phyloP scores from a whole-genome alignment of 2,113 vertebrate species.

The Elgaria multicarinata region DNA sequence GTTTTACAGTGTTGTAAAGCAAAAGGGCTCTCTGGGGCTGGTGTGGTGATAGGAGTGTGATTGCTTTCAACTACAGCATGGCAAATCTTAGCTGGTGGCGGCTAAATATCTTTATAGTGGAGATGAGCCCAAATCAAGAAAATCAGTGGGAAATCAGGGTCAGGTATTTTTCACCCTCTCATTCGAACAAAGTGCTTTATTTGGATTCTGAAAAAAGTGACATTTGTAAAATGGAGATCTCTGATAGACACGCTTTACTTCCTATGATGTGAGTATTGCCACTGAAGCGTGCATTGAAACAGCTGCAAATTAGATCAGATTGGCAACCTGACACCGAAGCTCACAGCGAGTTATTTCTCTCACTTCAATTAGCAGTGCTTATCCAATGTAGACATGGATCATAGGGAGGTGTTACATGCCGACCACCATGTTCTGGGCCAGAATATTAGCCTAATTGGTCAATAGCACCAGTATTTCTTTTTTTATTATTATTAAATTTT shows the following conservation, averaged over 20 bases:
- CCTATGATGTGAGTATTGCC: not conserved
- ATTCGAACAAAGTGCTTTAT: not conserved
- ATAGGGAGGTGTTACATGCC: not conserved
- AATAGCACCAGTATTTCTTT: not conserved
- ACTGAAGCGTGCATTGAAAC: not conserved
- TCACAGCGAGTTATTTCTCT: not conserved
- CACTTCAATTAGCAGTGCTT: slow-evolving; percentile 3
- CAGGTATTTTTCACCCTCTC: not conserved
- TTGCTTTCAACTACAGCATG: not conserved
- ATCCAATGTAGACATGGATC: not conserved
- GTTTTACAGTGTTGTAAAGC: slow-evolving; percentile 2
- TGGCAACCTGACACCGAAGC: not conserved
- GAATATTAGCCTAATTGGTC: not conserved
- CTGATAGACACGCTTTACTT: not conserved
- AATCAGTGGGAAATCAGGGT: not conserved
- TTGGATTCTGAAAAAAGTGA: not conserved
- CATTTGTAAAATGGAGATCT: not conserved
- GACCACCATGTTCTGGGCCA: not conserved
- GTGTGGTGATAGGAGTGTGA: not conserved
- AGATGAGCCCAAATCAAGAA: not conserved
- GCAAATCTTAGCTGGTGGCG: not conserved
- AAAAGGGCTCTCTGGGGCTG: slow-evolving; percentile 37
- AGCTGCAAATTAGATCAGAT: slow-evolving; percentile 8
- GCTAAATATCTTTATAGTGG: not conserved
- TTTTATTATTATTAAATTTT: too few relatives aligned